These are phyloP conservation scores for Cryptosula pallasiana DNA, from an alignment of 2,888 invertebrate species.

Conservation along the genomic window DNA sequence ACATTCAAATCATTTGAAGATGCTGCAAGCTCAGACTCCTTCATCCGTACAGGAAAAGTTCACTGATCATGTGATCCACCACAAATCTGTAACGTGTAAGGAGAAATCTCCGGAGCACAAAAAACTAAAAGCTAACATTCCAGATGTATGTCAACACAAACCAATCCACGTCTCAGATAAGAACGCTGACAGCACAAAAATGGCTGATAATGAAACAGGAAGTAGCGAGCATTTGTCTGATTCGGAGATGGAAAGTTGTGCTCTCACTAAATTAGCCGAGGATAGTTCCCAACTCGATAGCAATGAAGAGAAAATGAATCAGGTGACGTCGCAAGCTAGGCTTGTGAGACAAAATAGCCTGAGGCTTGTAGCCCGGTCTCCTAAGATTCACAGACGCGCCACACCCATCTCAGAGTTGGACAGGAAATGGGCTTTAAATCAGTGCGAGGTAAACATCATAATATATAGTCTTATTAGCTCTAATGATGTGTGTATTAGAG, in stretches of 20 bases:
- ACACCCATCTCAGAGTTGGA: not conserved
- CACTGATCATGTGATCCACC: not conserved
- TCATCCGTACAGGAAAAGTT: not conserved
- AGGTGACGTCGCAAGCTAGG: not conserved
- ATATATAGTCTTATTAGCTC: too few relatives aligned
- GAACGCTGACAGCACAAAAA: not conserved
- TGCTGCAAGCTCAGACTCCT: not conserved
- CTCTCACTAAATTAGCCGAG: not conserved
- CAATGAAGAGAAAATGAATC: constrained; percentile 3
- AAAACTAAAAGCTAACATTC: not conserved
- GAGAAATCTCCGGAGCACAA: not conserved
- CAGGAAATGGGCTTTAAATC: constrained; percentile 9
- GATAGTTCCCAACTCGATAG: not conserved
- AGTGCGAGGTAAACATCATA: constrained; percentile 18
- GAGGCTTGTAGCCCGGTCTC: not conserved
- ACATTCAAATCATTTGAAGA: not conserved
- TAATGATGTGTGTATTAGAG: too few relatives aligned
- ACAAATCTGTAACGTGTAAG: not conserved
- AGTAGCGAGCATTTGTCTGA: not conserved
- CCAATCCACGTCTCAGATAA: not conserved
- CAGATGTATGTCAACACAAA: constrained; percentile 20
- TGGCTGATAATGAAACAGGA: not conserved
- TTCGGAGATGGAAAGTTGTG: not conserved
- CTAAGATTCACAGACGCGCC: not conserved
- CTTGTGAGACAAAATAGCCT: not conserved